Base-by-base conservation (phyloP, 2,797 vertebrate genomes). In the Melopsittacus undulatus region DNA sequence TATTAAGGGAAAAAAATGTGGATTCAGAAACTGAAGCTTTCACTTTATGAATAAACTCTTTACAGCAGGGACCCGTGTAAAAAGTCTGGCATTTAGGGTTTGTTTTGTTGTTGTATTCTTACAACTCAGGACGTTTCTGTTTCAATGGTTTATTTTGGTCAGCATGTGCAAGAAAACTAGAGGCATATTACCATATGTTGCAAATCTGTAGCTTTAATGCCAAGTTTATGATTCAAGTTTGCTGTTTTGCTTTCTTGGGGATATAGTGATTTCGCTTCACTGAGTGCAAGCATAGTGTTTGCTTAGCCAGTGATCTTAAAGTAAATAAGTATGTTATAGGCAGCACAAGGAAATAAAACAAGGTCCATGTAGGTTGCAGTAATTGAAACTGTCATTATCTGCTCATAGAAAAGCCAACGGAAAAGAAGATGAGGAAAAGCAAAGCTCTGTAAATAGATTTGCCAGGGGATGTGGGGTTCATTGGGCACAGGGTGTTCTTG, bases 141-240 rank as follows among this genome's bases (percentile, higher is more conserved):
- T 96, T 91, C 70, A 90, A 40, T 95, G 69, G 63, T 69, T 96
- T 89, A 70, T 92, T 95, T 94, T 94, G 64, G 82, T 91, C 76
- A 76, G 49, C 43, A 46, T 89, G 69, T 90, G 57, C 79, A 83
- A 92, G 51, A 96, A 56, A 66, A 85, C 70, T 83, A 64, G 61
- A 85, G 70, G 52, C 83, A 96, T 96, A 84, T 68, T 70, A 72
- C 64, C 63, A 15, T 86, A 74, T 78, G 22, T 42, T 91, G 79
- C 74, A 92, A 94, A 43, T 64, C 81, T 48, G 48, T 82, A 92
- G 68, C 83, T 91, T 51, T 56, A 43, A 94, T 76, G n/a, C 49
- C 85, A 95, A 95, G 38, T 66, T 92, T 86, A 64, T 81, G 73
- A 81, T 69, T 76, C 51, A 70, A 48, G 69, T 79, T 94, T 66